phyloP scores from a whole-genome alignment of 2,113 vertebrate genomes.

The Pygoscelis antarcticus region DNA sequence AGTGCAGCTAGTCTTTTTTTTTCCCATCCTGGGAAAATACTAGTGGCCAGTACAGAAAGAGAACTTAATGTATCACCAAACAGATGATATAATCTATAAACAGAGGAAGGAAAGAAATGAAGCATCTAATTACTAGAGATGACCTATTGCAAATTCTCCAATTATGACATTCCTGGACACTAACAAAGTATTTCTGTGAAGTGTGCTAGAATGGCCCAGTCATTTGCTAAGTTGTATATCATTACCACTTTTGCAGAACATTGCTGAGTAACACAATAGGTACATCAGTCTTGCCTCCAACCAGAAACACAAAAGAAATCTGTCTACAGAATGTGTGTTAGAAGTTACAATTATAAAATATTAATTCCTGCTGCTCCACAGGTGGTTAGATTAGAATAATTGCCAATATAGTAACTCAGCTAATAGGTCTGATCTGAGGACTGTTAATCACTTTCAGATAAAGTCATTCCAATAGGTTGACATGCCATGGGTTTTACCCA shows the following conservation, averaged over 20 bases:
- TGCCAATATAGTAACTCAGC: not conserved
- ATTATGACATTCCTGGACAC: not conserved
- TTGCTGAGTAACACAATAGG: not conserved
- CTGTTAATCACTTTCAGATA: not conserved
- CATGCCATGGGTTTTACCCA: accelerated
- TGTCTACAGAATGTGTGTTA: not conserved
- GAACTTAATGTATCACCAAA: not conserved
- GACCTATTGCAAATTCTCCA: not conserved
- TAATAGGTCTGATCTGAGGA: not conserved
- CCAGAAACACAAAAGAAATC: not conserved
- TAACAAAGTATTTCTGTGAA: not conserved
- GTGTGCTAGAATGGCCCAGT: not conserved
- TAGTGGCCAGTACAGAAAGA: not conserved
- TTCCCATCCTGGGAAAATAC: not conserved
- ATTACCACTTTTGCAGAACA: not conserved
- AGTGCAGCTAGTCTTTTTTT: not conserved
- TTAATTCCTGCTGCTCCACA: not conserved
- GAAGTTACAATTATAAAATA: not conserved
- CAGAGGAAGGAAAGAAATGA: not conserved
- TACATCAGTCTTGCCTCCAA: not conserved
- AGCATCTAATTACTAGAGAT: not conserved
- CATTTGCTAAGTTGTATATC: not conserved
- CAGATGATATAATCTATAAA: not conserved
- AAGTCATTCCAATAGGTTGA: not conserved
- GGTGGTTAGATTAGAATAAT: not conserved